Percentiles rank a stretch among this genome's conserved stretches.
Evolutionary conservation across 2,113 vertebrate genomes (phyloP).

Genomic region (Salvelinus sp.): DNA sequence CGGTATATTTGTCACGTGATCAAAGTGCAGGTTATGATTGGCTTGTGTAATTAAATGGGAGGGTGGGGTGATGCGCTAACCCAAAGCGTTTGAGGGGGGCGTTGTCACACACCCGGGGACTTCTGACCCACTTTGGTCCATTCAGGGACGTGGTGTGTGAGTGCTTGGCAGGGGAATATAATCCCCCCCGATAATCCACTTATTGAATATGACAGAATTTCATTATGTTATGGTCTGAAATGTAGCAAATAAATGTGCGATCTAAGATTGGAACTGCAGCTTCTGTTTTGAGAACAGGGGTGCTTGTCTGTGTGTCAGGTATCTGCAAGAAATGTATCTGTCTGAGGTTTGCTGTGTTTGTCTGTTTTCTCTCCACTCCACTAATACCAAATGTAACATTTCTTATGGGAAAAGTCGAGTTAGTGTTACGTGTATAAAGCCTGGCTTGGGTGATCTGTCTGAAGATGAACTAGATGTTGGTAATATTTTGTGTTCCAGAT

Average conservation of each 20-base stretch:
- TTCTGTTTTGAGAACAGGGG: slow-evolving; percentile 10
- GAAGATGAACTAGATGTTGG: background rate
- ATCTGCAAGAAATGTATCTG: background rate
- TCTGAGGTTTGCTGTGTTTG: background rate
- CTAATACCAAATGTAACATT: too few relatives aligned
- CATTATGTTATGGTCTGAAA: slow-evolving; percentile 53
- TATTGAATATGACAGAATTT: slow-evolving; percentile 60
- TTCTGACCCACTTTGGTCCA: slow-evolving; percentile 66
- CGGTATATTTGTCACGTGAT: slow-evolving; percentile 66
- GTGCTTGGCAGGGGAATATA: slow-evolving; percentile 59
- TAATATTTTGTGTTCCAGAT: slow-evolving; percentile 71
- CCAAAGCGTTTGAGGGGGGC: slow-evolving; percentile 38
- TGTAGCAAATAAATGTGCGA: slow-evolving; percentile 12
- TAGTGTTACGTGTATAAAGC: background rate
- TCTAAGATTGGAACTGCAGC: slow-evolving; percentile 1
- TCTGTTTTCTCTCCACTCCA: background rate
- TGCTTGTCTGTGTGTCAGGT: background rate
- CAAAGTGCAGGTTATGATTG: slow-evolving; percentile 48
- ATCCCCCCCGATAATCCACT: slow-evolving; percentile 60
- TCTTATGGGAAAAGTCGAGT: too few relatives aligned
- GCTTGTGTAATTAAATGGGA: slow-evolving; percentile 42
- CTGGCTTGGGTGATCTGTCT: background rate
- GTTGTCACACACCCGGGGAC: slow-evolving; percentile 22
- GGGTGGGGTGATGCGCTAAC: slow-evolving; percentile 43
- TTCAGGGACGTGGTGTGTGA: slow-evolving; percentile 30